Conservation (phyloP, 2,113 vertebrate species). For the Actenoides lindsayi region DNA sequence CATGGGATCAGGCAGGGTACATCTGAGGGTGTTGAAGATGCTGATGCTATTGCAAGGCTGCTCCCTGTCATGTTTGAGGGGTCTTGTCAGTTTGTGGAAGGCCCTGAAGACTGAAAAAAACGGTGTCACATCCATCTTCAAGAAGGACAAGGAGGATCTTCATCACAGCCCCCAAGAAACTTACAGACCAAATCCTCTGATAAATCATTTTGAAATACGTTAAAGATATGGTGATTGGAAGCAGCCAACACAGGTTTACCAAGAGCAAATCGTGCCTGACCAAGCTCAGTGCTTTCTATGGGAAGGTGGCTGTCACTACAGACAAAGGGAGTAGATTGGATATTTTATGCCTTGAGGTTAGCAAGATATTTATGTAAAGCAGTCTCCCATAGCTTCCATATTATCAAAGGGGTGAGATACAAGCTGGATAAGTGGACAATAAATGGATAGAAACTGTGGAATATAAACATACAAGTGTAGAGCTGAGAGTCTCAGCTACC, state of each 20-base stretch:
- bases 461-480: neutral
- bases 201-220: neutral
- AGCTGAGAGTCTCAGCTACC: neutral
- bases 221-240: neutral
- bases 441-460: neutral
- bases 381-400: neutral
- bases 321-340: neutral
- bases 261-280: neutral
- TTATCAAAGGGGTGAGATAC: neutral
- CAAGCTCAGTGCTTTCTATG: neutral
- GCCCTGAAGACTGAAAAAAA: neutral
- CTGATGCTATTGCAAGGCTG: neutral
- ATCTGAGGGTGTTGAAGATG: neutral
- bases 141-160: neutral
- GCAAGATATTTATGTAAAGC: neutral
- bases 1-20: neutral
- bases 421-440: neutral
- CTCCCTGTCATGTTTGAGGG: neutral
- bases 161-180: neutral
- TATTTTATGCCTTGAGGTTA: neutral
- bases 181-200: neutral
- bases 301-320: neutral
- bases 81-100: neutral
- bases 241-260: neutral
- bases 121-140: neutral